Evolutionary conservation across 1,140 invertebrate species (phyloP), one percentile per base, ranked within the genome.

Genomic region (Leptopilina boulardi): DNA sequence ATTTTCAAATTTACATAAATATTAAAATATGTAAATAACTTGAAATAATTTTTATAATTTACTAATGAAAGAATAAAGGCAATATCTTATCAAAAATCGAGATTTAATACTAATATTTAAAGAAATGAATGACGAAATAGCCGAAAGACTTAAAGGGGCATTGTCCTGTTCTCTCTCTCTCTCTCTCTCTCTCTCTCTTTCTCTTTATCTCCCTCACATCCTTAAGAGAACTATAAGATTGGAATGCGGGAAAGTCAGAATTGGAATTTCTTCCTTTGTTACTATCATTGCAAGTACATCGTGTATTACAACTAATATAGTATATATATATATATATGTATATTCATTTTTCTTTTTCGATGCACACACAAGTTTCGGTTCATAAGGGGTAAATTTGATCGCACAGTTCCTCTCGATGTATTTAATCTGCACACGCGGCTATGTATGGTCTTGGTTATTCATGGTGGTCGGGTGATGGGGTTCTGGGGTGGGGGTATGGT

Each of bases 401-500:
- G 47, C 47, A 54, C 47, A 59, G 73, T 54, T 54, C 42, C 74
- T 54, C 71, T 76, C 85, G 77, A 81, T 87, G 81, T 88, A 87
- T 90, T 89, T 89, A 89, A 89, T 89, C 84, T 86, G 83, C 82
- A 86, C 82, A 86, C 82, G 80, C 80, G 80, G 79, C 85, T 87
- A 88, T 83, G 74, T 88, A 89, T 88, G 85, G 85, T 88, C 84
- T 88, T 88, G 87, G 87, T 89, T 91, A 89, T 89, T 90, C 89
- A 90, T 89, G 88, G 87, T 89, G 88, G 86, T 90, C 84, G 85
- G 86, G 82, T 81, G 85, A 86, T 86, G 85, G 85, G 83, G 86
- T 82, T 78, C 78, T 71, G 72, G 54, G 85, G n/a, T n/a, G 85
- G 85, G 87, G 83, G 85, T 79, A 88, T 89, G 88, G 86, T 88